A percentile compares a stretch with the other conserved stretches of the same genome.
Conservation (phyloP, 2,797 vertebrate species). For the Erpetoichthys calabaricus region DNA sequence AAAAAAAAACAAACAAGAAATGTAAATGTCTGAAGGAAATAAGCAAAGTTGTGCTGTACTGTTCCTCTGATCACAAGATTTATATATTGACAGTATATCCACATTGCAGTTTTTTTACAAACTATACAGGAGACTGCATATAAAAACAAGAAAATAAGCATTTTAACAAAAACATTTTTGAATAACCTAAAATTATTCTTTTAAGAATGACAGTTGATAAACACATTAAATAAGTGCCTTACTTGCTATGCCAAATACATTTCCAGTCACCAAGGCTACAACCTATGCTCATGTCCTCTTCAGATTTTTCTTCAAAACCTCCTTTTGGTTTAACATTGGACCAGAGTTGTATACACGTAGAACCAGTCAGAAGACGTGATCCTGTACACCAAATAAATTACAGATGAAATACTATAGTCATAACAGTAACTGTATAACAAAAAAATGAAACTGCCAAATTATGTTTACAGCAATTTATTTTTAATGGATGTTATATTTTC, state of each 20-base stretch:
- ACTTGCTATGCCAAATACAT: conserved; percentile 92
- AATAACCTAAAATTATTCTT: neutral
- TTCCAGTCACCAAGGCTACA: conserved; percentile 55
- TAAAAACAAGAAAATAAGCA: no score
- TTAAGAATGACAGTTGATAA: neutral
- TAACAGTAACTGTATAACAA: neutral
- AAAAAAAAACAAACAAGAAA: no score
- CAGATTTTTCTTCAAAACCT: conserved; percentile 34
- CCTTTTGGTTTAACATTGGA: conserved; percentile 40
- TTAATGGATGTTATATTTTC: no score
- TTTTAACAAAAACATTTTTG: no score
- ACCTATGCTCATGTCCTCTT: conserved; percentile 29
- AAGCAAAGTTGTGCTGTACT: no score
- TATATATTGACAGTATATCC: no score
- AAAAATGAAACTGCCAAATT: no score
- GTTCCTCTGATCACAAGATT: no score
- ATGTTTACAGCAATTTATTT: no score
- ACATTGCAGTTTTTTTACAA: no score
- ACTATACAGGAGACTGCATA: no score
- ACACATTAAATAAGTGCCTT: conserved; percentile 31
- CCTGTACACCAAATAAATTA: conserved; percentile 33
- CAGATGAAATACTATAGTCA: neutral
- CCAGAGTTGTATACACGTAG: conserved; percentile 79
- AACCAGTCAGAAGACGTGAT: conserved; percentile 75
- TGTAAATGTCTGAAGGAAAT: no score